Evolutionary conservation across 2,888 invertebrate species (phyloP).

Genomic region (Lagria hirta): DNA sequence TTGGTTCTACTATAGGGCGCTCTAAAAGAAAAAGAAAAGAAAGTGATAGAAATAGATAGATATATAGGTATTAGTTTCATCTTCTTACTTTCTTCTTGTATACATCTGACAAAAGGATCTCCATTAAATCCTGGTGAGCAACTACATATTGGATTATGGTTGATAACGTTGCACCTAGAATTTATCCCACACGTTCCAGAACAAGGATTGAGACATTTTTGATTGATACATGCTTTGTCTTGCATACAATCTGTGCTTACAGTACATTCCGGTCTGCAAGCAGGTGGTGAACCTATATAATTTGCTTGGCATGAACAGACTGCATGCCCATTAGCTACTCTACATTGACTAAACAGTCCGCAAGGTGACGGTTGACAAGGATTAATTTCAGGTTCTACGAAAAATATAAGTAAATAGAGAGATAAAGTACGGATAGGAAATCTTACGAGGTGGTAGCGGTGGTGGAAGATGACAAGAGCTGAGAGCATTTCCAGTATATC

Average conservation of each 20-base stretch:
- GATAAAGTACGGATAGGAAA: slow-evolving; percentile 16
- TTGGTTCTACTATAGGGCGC: slow-evolving; percentile 56
- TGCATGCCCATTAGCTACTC: slow-evolving; percentile 70
- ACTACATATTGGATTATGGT: slow-evolving; percentile 84
- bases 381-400: slow-evolving; percentile 49
- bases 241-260: slow-evolving; percentile 81
- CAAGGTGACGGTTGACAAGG: slow-evolving; percentile 74
- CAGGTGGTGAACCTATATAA: slow-evolving; percentile 76
- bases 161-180: slow-evolving; percentile 79
- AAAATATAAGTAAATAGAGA: slow-evolving; percentile 16
- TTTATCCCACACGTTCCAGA: slow-evolving; percentile 79
- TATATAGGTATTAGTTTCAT: no score
- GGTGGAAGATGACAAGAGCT: slow-evolving; percentile 67
- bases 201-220: slow-evolving; percentile 81
- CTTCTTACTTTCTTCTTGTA: slow-evolving; percentile 69
- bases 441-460: slow-evolving; percentile 46
- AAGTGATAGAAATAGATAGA: slow-evolving; percentile 21
- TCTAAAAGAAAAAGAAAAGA: no score
- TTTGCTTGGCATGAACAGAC: slow-evolving; percentile 78
- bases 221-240: slow-evolving; percentile 76
- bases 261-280: slow-evolving; percentile 79
- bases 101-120: slow-evolving; percentile 78
- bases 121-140: slow-evolving; percentile 75
- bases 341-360: slow-evolving; percentile 78
- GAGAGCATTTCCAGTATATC: slow-evolving; percentile 78